Evolutionary conservation across 2,113 vertebrate species (phyloP), one percentile per base, ranked within the genome.

Genomic region (Aptenodytes forsteri): DNA sequence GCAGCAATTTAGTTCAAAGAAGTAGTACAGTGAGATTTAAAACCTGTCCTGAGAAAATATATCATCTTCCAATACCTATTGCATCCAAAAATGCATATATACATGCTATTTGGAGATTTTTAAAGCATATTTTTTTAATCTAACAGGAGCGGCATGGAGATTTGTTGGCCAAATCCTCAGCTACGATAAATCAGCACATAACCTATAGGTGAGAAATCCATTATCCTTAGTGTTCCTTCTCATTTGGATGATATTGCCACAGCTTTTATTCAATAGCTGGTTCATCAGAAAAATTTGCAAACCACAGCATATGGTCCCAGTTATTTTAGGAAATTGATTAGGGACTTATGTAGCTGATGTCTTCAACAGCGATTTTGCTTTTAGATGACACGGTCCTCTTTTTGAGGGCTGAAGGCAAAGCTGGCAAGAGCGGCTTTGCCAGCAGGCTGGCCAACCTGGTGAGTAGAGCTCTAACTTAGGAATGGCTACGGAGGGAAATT

Each of bases 1-100:
- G 47, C 59, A 95, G 81, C 79, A 90, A 71, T 95, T 95, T 84
- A 80, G 54, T 87, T 96, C 84, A 89, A 75, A 93, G 58, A 75
- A 44, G 94, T 93, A 79, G 13, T 25, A 12, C 23, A 82, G 55
- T 54, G 65, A 93, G 40, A 90, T 94, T 85, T 83, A 96, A 94
- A 91, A 76, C 32, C 21, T 67, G 6, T 61, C 55, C 64, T 90
- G 73, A 92, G 64, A 69, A 96, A 93, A 38, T 59, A 66, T 54
- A 79, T 64, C 61, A 61, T 16, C 19, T 79, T 90, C 42, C 58
- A 81, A 61, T 23, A 58, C 4, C 26, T 65, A 70, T 9, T 89
- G 46, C 16, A 91, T 67, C 20, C 3, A 92, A 91, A 92, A 89
- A 56, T 52, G 9, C 13, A 40, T 55, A 50, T 8, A 80, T 40